A percentile compares a stretch with the other conserved stretches of the same genome.
phyloP scores from a whole-genome alignment of 2,888 invertebrate genomes.

The Aspidapion aeneum region DNA sequence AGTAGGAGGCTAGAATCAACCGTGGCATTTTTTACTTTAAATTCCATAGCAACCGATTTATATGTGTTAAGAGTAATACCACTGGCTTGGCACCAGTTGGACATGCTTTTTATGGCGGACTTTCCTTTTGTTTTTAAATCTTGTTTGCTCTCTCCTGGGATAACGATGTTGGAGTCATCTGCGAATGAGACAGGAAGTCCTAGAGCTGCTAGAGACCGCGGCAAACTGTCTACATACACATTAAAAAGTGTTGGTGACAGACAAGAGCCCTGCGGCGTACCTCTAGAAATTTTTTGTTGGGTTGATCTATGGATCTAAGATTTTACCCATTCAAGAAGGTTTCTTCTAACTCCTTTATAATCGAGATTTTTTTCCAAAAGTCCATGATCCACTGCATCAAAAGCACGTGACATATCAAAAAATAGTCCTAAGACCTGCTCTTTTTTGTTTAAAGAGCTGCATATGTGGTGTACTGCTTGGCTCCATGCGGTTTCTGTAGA shows the following conservation, averaged over 20 bases:
- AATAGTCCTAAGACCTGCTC: not conserved
- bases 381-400: not conserved
- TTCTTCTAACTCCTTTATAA: not conserved
- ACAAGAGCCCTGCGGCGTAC: no score
- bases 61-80: not conserved
- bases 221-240: no score
- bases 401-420: not conserved
- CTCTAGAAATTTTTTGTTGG: not conserved
- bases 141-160: not conserved
- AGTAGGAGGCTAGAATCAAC: not conserved
- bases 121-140: not conserved
- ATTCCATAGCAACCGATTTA: not conserved
- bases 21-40: not conserved
- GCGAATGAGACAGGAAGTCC: not conserved
- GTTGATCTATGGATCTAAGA: not conserved
- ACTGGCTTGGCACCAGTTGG: not conserved
- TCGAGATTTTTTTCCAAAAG: not conserved
- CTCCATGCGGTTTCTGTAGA: not conserved
- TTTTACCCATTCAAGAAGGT: not conserved
- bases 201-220: not conserved
- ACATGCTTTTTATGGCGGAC: not conserved
- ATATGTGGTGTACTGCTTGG: not conserved
- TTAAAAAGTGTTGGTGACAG: no score
- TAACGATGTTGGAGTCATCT: not conserved
- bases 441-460: not conserved